Conservation (phyloP, 2,113 vertebrate genomes). For the Orientallactaga bullata region DNA sequence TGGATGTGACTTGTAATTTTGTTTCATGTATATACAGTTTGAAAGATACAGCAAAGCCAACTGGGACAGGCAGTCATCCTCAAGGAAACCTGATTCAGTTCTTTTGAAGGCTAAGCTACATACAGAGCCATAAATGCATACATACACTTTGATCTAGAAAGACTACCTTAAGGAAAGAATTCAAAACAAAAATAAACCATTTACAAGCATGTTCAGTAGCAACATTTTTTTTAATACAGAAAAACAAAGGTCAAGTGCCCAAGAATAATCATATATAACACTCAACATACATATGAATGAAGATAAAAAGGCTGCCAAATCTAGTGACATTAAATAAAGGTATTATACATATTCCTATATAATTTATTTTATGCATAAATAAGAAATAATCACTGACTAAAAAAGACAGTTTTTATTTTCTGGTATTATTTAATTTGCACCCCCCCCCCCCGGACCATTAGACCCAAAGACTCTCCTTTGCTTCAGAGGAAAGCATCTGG, state of each 20-base stretch:
- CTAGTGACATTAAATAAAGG: conserved; percentile 53
- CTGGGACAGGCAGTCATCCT: background rate
- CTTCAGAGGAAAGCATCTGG: background rate
- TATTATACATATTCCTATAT: background rate
- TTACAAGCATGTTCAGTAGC: conserved; percentile 60
- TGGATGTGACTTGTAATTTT: background rate
- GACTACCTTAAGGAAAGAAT: conserved; percentile 41
- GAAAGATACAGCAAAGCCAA: background rate
- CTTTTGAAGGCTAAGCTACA: conserved; percentile 50
- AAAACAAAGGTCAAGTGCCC: conserved; percentile 58
- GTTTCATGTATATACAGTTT: background rate
- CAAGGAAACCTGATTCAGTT: background rate
- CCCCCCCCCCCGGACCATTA: background rate
- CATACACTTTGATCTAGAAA: conserved; percentile 22
- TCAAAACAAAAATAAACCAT: conserved; percentile 71
- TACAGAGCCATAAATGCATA: conserved; percentile 65
- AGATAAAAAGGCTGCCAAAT: conserved; percentile 18
- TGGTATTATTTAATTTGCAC: background rate
- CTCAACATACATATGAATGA: conserved; percentile 38
- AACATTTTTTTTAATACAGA: conserved; percentile 59
- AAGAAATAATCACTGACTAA: conserved; percentile 31
- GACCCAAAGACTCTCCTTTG: background rate
- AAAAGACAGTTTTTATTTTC: conserved; percentile 30
- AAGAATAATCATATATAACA: conserved; percentile 9
- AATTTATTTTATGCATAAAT: conserved; percentile 59